These are phyloP conservation scores for Grammomys dolichurus DNA, from an alignment of 2,113 vertebrate species.

Conservation along the genomic window DNA sequence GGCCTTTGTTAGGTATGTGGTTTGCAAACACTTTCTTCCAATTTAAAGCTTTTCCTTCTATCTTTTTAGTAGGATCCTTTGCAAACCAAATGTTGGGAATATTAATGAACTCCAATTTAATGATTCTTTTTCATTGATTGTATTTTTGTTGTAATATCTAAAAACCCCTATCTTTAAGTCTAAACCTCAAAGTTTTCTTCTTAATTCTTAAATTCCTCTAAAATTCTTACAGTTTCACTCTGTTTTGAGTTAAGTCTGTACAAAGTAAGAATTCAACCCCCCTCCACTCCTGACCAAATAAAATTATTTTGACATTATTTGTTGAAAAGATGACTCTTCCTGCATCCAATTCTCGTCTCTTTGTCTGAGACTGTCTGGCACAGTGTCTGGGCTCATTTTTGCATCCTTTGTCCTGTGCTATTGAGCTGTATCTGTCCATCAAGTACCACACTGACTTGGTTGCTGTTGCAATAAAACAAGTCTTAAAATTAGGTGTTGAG, in stretches of 20 bases:
- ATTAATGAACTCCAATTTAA: background rate
- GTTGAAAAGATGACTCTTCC: background rate
- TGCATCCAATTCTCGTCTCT: background rate
- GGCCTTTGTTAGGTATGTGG: background rate
- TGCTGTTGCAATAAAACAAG: background rate
- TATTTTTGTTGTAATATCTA: background rate
- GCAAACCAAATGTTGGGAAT: background rate
- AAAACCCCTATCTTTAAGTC: conserved; percentile 24
- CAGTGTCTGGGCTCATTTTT: background rate
- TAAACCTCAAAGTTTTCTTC: background rate
- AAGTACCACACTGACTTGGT: background rate
- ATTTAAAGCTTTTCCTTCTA: conserved; percentile 18
- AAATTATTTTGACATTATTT: background rate
- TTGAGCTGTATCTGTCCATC: background rate
- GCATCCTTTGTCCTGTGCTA: background rate
- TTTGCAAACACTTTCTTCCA: background rate
- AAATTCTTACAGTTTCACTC: background rate
- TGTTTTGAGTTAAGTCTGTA: background rate
- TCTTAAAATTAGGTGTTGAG: background rate
- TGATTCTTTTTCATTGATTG: background rate
- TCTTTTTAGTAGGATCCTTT: background rate
- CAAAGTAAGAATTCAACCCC: background rate
- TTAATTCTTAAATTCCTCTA: background rate
- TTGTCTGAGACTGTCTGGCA: background rate
- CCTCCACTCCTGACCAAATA: background rate